phyloP scores from a whole-genome alignment of 2,797 vertebrate species.

The Channa striata region DNA sequence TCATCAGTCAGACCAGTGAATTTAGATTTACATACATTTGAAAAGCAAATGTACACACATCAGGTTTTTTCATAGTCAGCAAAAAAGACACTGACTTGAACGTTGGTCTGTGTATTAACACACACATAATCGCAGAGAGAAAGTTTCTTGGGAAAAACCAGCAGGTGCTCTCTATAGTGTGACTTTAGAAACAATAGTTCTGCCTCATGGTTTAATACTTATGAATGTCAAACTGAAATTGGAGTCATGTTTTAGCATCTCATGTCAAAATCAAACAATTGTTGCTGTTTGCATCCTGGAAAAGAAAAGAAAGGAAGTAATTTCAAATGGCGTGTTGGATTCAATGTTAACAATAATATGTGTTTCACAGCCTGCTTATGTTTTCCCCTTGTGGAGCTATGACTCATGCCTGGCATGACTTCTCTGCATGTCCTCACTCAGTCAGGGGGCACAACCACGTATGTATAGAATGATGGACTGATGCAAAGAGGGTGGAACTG shows the following conservation, averaged over 20 bases:
- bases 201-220: not conserved
- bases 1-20: slow-evolving; percentile 39
- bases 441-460: slow-evolving; percentile 14
- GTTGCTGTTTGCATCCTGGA: slow-evolving; percentile 37
- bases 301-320: slow-evolving; percentile 49
- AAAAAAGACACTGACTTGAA: slow-evolving; percentile 60
- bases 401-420: slow-evolving; percentile 33
- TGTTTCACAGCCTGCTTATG: slow-evolving; percentile 22
- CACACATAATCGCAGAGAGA: not conserved
- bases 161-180: slow-evolving; percentile 13
- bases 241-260: slow-evolving; percentile 40
- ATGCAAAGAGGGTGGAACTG: slow-evolving; percentile 16
- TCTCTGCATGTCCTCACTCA: slow-evolving; percentile 24
- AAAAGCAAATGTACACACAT: slow-evolving; percentile 62
- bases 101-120: slow-evolving; percentile 26
- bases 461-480: slow-evolving; percentile 43
- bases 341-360: slow-evolving; percentile 60
- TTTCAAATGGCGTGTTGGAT: slow-evolving; percentile 17
- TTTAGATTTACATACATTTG: slow-evolving; percentile 70
- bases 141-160: slow-evolving; percentile 45
- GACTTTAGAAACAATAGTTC: slow-evolving; percentile 28
- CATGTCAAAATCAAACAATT: slow-evolving; percentile 39
- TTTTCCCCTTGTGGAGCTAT: slow-evolving; percentile 38
- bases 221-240: slow-evolving; percentile 15
- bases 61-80: slow-evolving; percentile 33